Evolutionary conservation across 1,140 invertebrate genomes (phyloP), one percentile per base, ranked within the genome.

Genomic region (Drosophila ironensis): DNA sequence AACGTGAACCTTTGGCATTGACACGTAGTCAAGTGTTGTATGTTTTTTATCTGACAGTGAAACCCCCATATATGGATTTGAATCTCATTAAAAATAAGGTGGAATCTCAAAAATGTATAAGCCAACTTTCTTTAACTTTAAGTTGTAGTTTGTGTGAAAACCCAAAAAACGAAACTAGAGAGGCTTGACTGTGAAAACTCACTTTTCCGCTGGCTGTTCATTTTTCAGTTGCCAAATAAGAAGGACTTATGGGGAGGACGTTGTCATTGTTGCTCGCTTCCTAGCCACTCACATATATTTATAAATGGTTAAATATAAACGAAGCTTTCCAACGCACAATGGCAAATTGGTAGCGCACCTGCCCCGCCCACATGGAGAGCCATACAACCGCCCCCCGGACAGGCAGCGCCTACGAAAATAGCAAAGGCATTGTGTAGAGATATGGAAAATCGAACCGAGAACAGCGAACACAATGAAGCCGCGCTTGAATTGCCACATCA

Each of bases 381-480:
- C 37, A 11, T 12, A 25, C 22, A 7, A 11, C 41, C 41, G 24
- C 22, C 14, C 6, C 14, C 25, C 52, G n/a, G 22, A 2, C 35
- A 44, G 11, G 56, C 19, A 48, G 48, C 35, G 54, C 45, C 37
- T 22, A 59, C 70, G 20, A 76, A 81, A 81, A 81, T 63, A 46
- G 56, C 61, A 24, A 24, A 33, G 48, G 61, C 44, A 77, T 78
- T 86, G 78, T 82, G 78, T 82, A 86, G 48, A 82, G 78, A 84
- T 84, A 84, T 82, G 78, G 80, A 82, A 82, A 82, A 84, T 86
- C 70, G 73, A 64, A 64, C 60, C 22, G 19, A 14, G 51, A 41
- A 52, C 38, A 56, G 11, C 59, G 47, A 56, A 27, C 48, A 84
- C 73, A 70, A 75, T 81, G 47, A 61, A 53, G 76, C 48, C 76